Base-by-base conservation (phyloP, 2,888 invertebrate genomes). In the Parthenolecanium corni region DNA sequence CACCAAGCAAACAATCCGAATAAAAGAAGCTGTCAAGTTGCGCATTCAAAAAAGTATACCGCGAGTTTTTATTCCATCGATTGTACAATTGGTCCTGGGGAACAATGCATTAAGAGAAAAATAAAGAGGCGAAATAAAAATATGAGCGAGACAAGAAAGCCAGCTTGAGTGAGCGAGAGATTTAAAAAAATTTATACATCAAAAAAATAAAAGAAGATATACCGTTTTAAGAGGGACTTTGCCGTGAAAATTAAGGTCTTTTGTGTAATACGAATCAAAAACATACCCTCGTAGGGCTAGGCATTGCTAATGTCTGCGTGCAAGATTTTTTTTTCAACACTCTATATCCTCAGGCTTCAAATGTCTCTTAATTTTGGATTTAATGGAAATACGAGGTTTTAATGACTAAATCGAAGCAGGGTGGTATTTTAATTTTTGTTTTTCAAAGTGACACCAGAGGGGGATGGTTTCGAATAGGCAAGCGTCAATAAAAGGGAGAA, bases 241-340 rank as follows among this genome's bases (percentile, higher is more conserved):
- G 51, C 20, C 38, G 31, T 47, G 49, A 47, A 58, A 58, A 58
- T 58, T 58, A 58, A 58, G 58, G 58, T 23, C 58, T 58, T 58
- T 58, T 58, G 58, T 58, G 58, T 58, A 58, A 58, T 58, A 58
- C 58, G 58, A 58, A 58, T 58, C 58, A 58, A 58, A 58, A 58
- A 47, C 58, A 58, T 58, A 58, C 58, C 58, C 58, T 31, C 31
- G 31, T 31, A 9, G 4, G 4, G 31, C 31, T 31, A 31, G 31
- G 31, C 9, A 31, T 31, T 31, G 31, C 9, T 31, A 31, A 9
- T 31, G 31, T 31, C 5, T n/a, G 44, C 44, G 18, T 24, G 38
- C 21, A 36, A 16, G 12, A 31, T 51, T n/a, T 58, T 49, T 49
- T 51, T 58, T 52, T 52, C 25, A 21, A 23, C n/a, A 36, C 38